Conservation (phyloP, 2,113 vertebrate species). For the Grammomys dolichurus region DNA sequence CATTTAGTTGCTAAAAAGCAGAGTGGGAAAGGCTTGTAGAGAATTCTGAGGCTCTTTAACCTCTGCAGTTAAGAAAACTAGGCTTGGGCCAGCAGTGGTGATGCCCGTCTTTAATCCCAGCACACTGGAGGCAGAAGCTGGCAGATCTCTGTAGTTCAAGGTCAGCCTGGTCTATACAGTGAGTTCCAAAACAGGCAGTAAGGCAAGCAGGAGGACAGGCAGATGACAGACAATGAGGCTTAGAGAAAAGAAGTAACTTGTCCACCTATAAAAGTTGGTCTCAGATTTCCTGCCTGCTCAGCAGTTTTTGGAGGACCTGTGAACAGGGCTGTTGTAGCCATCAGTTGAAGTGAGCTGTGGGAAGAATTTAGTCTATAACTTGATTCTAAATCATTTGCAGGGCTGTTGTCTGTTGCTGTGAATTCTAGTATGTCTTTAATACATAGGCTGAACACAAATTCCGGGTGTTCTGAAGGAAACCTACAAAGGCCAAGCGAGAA, state of each 20-base stretch:
- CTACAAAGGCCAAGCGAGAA: not conserved
- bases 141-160: not conserved
- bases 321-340: not conserved
- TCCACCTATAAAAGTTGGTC: not conserved
- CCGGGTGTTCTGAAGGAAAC: not conserved
- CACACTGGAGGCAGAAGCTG: not conserved
- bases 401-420: not conserved
- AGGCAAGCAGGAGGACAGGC: not conserved
- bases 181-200: not conserved
- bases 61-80: slow-evolving; percentile 52
- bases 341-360: not conserved
- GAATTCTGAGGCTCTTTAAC: not conserved
- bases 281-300: not conserved
- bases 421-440: not conserved
- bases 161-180: not conserved
- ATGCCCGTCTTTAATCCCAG: not conserved
- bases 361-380: not conserved
- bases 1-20: slow-evolving; percentile 26
- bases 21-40: slow-evolving; percentile 2
- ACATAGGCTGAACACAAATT: not conserved
- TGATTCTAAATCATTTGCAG: slow-evolving; percentile 14
- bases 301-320: not conserved
- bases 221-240: not conserved
- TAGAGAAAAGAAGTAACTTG: slow-evolving; percentile 35
- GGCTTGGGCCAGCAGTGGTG: not conserved